Evolutionary conservation across 2,888 invertebrate species (phyloP).

Genomic region (Tetragonula carbonaria): DNA sequence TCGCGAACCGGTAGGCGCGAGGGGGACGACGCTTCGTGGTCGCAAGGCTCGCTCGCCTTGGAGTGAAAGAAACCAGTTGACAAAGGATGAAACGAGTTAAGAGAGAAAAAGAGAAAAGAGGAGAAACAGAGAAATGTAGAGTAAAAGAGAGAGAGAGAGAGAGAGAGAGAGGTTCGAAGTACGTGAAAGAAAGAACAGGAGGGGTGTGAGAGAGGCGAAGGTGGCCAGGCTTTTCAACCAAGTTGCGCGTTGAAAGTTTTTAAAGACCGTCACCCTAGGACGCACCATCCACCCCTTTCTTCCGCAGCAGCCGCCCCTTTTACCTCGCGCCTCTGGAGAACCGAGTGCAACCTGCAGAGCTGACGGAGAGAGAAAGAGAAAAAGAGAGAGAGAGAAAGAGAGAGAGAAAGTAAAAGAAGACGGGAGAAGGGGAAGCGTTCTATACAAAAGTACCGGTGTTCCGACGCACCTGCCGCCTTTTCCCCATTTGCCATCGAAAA

Average conservation of each 20-base stretch:
- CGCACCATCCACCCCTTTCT: slow-evolving; percentile 48
- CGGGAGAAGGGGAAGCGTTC: background rate
- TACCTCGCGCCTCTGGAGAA: slow-evolving; percentile 19
- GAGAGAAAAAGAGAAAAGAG: background rate
- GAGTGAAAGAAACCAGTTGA: background rate
- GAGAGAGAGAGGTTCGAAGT: slow-evolving; percentile 26
- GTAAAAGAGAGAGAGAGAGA: background rate
- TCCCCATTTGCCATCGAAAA: slow-evolving; percentile 45
- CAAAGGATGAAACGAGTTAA: slow-evolving; percentile 17
- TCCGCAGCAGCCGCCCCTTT: background rate
- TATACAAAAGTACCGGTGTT: slow-evolving; percentile 47
- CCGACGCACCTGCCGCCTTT: slow-evolving; percentile 54
- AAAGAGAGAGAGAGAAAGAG: background rate
- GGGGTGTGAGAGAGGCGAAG: slow-evolving; percentile 33
- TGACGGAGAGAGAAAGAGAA: background rate
- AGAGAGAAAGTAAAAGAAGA: background rate
- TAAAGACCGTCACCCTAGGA: slow-evolving; percentile 78
- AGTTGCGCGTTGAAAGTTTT: slow-evolving; percentile 77
- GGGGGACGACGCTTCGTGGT: slow-evolving; percentile 50
- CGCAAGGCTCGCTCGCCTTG: background rate
- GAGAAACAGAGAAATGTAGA: too few species aligned
- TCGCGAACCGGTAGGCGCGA: slow-evolving; percentile 62
- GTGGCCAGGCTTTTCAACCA: slow-evolving; percentile 73
- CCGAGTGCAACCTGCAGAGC: slow-evolving; percentile 34
- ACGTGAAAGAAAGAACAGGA: slow-evolving; percentile 49